A percentile compares a stretch with the other conserved stretches of the same genome.
Evolutionary conservation across 2,797 vertebrate genomes (phyloP).

Genomic region (Phalanger gymnotis): DNA sequence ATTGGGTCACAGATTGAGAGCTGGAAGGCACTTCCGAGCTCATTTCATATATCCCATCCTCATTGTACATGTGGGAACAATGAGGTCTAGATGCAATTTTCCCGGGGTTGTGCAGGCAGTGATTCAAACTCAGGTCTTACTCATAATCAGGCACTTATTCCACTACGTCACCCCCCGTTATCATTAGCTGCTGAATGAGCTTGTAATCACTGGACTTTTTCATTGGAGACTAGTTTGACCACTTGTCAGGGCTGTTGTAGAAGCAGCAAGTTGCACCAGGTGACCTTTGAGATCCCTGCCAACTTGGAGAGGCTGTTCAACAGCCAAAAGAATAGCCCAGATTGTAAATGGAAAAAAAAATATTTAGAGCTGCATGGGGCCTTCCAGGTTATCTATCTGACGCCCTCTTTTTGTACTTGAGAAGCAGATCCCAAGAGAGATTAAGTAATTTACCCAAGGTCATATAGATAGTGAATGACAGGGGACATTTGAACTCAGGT

Average conservation of each 20-base stretch:
- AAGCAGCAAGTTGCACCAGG: not conserved
- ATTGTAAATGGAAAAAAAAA: not conserved
- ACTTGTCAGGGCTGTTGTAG: not conserved
- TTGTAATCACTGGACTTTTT: not conserved
- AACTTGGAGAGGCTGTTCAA: not conserved
- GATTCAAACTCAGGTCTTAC: not conserved
- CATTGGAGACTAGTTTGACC: not conserved
- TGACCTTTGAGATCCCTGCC: not conserved
- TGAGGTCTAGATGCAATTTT: not conserved
- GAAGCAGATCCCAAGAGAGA: not conserved
- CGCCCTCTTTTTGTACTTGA: not conserved
- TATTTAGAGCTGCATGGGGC: not conserved
- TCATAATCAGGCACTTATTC: not conserved
- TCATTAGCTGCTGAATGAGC: not conserved
- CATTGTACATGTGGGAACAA: not conserved
- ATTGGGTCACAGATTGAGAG: not conserved
- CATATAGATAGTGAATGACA: not conserved
- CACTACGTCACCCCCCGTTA: not conserved
- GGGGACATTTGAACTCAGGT: not conserved
- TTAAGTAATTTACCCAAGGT: not conserved
- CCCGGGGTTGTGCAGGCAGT: not conserved
- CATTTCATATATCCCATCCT: not conserved
- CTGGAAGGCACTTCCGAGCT: not conserved
- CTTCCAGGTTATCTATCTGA: not conserved
- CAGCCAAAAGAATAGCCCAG: not conserved